phyloP scores from a whole-genome alignment of 2,797 vertebrate species.

The Graptemys geographica region DNA sequence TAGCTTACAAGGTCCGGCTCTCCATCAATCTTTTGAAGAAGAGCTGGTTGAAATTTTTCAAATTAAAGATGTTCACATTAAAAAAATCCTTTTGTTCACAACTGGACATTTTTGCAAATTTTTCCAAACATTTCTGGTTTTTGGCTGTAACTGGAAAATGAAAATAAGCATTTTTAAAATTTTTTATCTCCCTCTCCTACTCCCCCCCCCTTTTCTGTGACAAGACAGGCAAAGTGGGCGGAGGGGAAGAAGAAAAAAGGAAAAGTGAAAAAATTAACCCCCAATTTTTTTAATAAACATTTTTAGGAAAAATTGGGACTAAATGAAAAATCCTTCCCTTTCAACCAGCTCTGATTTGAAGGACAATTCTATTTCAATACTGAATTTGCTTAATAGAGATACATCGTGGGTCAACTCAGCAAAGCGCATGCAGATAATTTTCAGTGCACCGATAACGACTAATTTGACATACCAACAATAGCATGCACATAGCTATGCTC shows the following conservation, averaged over 20 bases:
- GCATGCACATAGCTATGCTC: not conserved
- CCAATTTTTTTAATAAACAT: not conserved
- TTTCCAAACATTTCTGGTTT: not conserved
- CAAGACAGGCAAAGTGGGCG: fast-evolving
- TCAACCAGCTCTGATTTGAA: fast-evolving
- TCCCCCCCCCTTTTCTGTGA: not conserved
- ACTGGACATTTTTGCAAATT: not conserved
- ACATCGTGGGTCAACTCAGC: not conserved
- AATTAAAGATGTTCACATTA: not conserved
- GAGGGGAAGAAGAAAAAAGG: not conserved
- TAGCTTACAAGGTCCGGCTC: not conserved
- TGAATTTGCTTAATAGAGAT: not conserved
- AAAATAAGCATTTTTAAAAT: not conserved
- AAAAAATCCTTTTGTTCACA: not conserved
- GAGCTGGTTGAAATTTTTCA: not conserved
- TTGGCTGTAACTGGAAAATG: not conserved
- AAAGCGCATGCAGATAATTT: not conserved
- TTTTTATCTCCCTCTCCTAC: fast-evolving
- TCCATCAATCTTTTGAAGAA: not conserved
- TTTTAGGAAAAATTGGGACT: fast-evolving
- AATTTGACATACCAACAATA: not conserved
- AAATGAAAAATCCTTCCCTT: fast-evolving
- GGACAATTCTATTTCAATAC: not conserved
- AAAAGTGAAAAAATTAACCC: not conserved
- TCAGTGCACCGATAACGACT: not conserved